Evolutionary conservation across 2,888 invertebrate species (phyloP).

Genomic region (Uropetala carovei): DNA sequence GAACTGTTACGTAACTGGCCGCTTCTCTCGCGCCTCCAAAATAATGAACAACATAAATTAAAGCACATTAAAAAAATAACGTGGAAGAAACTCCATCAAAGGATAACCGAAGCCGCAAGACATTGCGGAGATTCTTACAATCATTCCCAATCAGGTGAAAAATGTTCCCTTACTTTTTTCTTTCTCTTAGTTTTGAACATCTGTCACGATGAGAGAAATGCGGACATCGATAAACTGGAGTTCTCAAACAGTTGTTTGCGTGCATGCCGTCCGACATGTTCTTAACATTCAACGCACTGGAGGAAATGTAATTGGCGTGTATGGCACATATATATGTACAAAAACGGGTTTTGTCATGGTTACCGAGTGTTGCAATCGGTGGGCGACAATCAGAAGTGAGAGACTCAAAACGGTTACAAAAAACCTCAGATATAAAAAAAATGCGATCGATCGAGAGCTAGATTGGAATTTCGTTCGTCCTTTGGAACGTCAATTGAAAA

Average conservation of each 20-base stretch:
- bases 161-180: not conserved
- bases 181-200: not conserved
- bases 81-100: not conserved
- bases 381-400: not conserved
- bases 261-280: not conserved
- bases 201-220: not conserved
- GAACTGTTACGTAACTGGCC: not conserved
- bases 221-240: too few relatives aligned
- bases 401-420: not conserved
- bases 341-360: not conserved
- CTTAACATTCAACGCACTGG: not conserved
- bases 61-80: not conserved
- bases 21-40: conserved; percentile 5
- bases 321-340: not conserved
- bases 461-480: conserved; percentile 40
- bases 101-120: not conserved
- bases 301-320: not conserved
- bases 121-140: not conserved
- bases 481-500: conserved; percentile 19
- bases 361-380: not conserved
- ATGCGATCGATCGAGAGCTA: not conserved
- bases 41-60: not conserved
- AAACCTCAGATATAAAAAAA: not conserved
- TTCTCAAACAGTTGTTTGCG: not conserved
- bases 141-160: not conserved